These are phyloP conservation scores for Microtus oregoni DNA, from an alignment of 2,113 vertebrate species.

Conservation along the genomic window DNA sequence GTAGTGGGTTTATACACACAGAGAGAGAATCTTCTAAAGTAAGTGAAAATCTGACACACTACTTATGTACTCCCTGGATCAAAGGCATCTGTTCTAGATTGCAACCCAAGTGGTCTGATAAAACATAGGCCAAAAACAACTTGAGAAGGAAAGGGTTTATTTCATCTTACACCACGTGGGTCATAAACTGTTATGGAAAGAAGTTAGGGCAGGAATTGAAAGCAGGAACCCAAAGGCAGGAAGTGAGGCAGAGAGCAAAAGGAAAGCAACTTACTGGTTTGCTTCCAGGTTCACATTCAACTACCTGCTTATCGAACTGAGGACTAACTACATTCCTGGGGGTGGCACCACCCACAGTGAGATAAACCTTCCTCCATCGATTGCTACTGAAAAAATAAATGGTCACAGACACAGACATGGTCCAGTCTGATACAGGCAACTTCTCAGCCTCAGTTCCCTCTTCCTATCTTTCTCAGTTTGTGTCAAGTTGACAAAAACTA, in stretches of 20 bases:
- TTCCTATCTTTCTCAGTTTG: not conserved
- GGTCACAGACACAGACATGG: not conserved
- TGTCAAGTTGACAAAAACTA: not conserved
- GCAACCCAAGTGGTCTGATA: not conserved
- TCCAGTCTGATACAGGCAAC: not conserved
- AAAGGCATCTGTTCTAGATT: not conserved
- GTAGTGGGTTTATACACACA: not conserved
- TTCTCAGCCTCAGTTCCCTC: not conserved
- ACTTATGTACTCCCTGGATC: not conserved
- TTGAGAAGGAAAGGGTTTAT: not conserved
- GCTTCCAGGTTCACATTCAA: not conserved
- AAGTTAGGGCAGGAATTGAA: not conserved
- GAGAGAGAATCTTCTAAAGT: not conserved
- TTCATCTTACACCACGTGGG: not conserved
- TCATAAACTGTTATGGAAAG: not conserved
- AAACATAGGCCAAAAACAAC: not conserved
- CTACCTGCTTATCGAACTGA: not conserved
- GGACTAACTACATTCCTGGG: no score
- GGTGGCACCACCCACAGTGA: not conserved
- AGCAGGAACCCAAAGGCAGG: not conserved
- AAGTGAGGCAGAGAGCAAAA: not conserved
- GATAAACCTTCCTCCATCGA: not conserved
- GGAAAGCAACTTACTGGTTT: not conserved
- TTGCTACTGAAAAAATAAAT: not conserved
- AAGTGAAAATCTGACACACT: not conserved